Evolutionary conservation across 2,888 invertebrate genomes (phyloP), one percentile per base, ranked within the genome.

Genomic region (Pantelozetes paolii): DNA sequence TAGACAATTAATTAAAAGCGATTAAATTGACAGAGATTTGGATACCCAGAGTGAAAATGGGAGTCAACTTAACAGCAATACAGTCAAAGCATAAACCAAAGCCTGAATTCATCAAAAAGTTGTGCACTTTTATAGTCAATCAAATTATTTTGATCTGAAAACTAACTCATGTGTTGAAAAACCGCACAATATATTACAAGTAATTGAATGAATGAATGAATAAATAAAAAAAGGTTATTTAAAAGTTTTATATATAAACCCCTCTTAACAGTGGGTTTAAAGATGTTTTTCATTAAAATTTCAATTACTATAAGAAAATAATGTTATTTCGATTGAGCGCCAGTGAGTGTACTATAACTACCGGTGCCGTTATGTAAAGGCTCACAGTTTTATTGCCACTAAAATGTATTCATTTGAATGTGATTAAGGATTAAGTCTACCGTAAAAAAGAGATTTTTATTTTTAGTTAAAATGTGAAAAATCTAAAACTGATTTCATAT

Each of bases 341-440:
- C 36, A 36, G 5, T 36, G 36, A n/a, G n/a, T n/a, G n/a, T n/a
- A n/a, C n/a, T n/a, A n/a, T n/a, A n/a, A 5, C 36, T 36, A 5
- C 36, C 36, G 5, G 36, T 36, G 36, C 36, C 36, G 18, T 45
- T 45, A 45, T 45, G 15, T 45, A 36, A 36, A 36, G 5, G 45
- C 11, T 6, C 45, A 45, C 15, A 45, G 15, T 45, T 13, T 28
- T 59, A 59, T 28, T 28, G 30, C 59, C 8, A 59, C 28, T 20
- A 59, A 54, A 59, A 59, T 59, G 18, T 59, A 59, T 59, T 30
- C 59, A 59, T 59, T 36, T 40, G 20, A 11, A 32, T 64, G 20
- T 64, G 64, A 64, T 64, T 64, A 64, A 32, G 64, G 64, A 64
- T 64, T 64, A 64, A 64, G 13, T 64, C 36, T 64, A 64, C 36